Percentiles rank a stretch among this genome's conserved stretches.
Evolutionary conservation across 2,888 invertebrate genomes (phyloP).

Genomic region (Nephrotoma flavescens): DNA sequence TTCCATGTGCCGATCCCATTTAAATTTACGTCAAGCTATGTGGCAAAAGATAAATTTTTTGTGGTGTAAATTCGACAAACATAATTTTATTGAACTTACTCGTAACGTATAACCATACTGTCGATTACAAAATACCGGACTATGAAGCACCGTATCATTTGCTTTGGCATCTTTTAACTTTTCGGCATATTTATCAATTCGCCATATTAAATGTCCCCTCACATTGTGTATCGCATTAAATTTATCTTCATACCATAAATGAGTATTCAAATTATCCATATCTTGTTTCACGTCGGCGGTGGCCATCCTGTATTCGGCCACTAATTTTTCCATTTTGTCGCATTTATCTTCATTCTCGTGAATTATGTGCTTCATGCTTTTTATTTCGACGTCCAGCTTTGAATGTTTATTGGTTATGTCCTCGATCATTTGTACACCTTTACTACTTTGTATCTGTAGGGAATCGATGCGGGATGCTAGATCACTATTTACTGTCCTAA

Average conservation of each 20-base stretch:
- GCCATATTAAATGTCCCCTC: constrained; percentile 49
- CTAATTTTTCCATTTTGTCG: constrained; percentile 33
- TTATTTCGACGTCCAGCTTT: constrained; percentile 34
- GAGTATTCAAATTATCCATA: constrained; percentile 33
- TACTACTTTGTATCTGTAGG: neutral
- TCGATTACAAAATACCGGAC: constrained; percentile 52
- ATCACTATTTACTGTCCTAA: neutral
- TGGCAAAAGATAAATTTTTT: neutral
- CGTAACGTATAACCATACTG: constrained; percentile 61
- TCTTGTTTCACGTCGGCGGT: constrained; percentile 34
- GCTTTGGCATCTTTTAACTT: constrained; percentile 54
- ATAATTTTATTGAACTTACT: constrained; percentile 27
- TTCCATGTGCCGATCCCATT: constrained; percentile 67
- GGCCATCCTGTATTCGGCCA: constrained; percentile 27
- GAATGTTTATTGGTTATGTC: constrained; percentile 32
- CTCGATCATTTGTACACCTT: neutral
- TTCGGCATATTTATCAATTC: constrained; percentile 46
- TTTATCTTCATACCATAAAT: constrained; percentile 26
- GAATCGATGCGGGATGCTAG: neutral
- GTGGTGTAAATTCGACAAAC: too few relatives aligned
- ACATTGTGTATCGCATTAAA: constrained; percentile 25
- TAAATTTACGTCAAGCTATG: constrained; percentile 48
- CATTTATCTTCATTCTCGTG: constrained; percentile 37
- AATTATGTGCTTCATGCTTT: constrained; percentile 35
- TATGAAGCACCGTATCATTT: constrained; percentile 44